These are phyloP conservation scores for Melitaea cinxia DNA, from an alignment of 1,140 invertebrate genomes.

Conservation along the genomic window DNA sequence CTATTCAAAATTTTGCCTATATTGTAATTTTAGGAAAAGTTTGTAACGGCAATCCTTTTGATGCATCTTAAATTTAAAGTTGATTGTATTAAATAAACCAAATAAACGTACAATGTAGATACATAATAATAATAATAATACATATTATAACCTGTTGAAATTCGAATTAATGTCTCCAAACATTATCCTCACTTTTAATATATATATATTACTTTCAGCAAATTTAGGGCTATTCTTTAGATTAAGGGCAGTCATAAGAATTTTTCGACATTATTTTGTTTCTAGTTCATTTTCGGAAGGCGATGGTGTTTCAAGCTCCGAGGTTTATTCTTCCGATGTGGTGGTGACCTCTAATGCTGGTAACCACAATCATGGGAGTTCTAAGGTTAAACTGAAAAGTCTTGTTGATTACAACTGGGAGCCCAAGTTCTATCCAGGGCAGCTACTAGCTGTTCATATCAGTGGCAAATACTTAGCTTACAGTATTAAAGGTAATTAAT, in stretches of 20 bases:
- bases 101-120: background rate
- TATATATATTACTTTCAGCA: no score
- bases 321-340: slow-evolving; percentile 86
- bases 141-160: slow-evolving; percentile 12
- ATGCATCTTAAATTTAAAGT: background rate
- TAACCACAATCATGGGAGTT: slow-evolving; percentile 88
- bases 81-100: background rate
- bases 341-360: slow-evolving; percentile 87
- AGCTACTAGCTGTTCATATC: slow-evolving; percentile 93
- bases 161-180: background rate
- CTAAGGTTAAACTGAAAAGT: slow-evolving; percentile 94
- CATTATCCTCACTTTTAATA: background rate
- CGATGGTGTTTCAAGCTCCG: slow-evolving; percentile 86
- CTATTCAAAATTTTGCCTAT: slow-evolving; percentile 30
- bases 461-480: slow-evolving; percentile 94
- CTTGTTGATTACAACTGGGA: slow-evolving; percentile 97
- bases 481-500: slow-evolving; percentile 90
- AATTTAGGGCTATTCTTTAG: no score
- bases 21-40: slow-evolving; percentile 18
- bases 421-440: slow-evolving; percentile 90
- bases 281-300: slow-evolving; percentile 86
- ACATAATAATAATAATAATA: background rate
- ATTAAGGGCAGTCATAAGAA: no score
- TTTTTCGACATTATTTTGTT: background rate
- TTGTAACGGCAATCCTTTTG: background rate